Base-by-base conservation (phyloP, 1,140 invertebrate species). In the Leptinotarsa defecta region DNA sequence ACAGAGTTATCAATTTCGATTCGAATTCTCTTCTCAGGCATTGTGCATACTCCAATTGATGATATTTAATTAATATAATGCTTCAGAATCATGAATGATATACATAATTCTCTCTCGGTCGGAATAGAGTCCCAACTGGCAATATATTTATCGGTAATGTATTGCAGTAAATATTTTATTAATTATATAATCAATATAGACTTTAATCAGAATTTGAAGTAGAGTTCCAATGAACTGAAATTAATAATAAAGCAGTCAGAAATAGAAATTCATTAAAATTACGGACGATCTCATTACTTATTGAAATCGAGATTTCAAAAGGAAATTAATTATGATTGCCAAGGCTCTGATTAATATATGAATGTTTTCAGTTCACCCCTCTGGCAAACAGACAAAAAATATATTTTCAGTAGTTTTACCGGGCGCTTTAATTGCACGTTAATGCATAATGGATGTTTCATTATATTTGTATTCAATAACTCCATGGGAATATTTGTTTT, bases 141-240 rank as follows among this genome's bases (percentile, higher is more conserved):
- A 17, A 48, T 48, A 71, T 48, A 71, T 48, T 71, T 22, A 71
- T 71, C 19, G 34, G 48, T 69, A 69, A 57, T 71, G 49, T 61
- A 71, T 71, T 1, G 20, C 52, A 20, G 69, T 48, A 57, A 71
- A 71, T 71, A 71, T 61, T 71, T 71, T 22, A 71, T 61, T 71
- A 61, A 71, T 71, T 71, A 71, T 52, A 71, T 57, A 71, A 71
- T 71, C 69, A 61, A 57, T 71, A 71, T 17, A 13, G 6, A 71
- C 52, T 71, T 71, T 57, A 71, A 71, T 71, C 57, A 65, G 27
- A 4, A 71, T 71, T 71, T 34, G 69, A 71, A 71, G 69, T 43
- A 24, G 34, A 48, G 49, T 48, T 71, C n/a, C 13, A 71, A 57
- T 71, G 69, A 71, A 48, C 48, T 57, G 48, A 71, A 71, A 71